Evolutionary conservation across 2,888 invertebrate genomes (phyloP), one percentile per base, ranked within the genome.

Genomic region (Meteorus cinctellus): DNA sequence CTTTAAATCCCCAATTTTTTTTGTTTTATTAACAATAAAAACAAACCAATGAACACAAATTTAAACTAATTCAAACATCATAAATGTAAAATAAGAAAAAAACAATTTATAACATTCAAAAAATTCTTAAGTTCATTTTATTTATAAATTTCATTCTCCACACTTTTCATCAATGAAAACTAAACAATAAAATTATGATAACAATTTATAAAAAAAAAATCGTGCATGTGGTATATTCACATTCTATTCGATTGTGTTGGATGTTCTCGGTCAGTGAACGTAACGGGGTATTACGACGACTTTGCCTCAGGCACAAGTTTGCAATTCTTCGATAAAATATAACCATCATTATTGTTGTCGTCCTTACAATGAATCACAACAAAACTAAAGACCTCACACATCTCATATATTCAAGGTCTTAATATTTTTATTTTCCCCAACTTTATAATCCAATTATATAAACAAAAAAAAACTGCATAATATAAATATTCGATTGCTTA

Each of bases 201-300:
- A 48, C 2, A 2, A 4, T 48, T 4, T n/a, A n/a, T 48, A 48
- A 24, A 24, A 48, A 48, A 48, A 48, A 16, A 48, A 48, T 48
- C n/a, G 3, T n/a, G 48, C n/a, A 19, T 55, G 24, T 55, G 55
- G 1, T 55, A 2, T 8, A 5, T 8, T 6, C 19, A 55, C 55
- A 19, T 19, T 55, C 19, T 8, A n/a, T n/a, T 55, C 5, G 19
- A 55, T 55, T 19, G 55, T 55, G 19, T 8, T 69, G 62, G 72
- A 69, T 72, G 80, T 82, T 83, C 81, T 83, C 85, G 87, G 85
- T 86, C 87, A 86, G 83, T 86, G 87, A 86, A 86, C 87, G 86
- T 86, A 86, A 85, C 86, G 85, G 85, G 85, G 55, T 55, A 55
- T 55, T 83, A 80, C 79, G 77, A 77, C 77, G 60, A 72, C 65